phyloP scores from a whole-genome alignment of 1,140 invertebrate genomes.

The Platorchestia sp. region DNA sequence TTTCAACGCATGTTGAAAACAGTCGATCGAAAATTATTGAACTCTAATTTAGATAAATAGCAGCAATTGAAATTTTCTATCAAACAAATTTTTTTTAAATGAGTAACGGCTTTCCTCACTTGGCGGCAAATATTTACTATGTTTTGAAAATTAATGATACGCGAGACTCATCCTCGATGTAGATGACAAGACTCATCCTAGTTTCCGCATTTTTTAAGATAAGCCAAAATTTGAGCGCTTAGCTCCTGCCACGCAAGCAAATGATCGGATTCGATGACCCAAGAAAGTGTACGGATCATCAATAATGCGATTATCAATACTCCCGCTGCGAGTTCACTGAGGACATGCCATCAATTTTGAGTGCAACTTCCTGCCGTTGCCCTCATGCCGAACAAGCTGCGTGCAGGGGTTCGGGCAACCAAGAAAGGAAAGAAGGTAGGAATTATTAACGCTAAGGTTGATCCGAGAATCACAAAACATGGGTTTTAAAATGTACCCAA shows the following conservation, averaged over 20 bases:
- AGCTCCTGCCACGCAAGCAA: neutral
- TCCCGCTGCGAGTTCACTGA: neutral
- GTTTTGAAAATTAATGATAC: too few relatives aligned
- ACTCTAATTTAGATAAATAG: too few relatives aligned
- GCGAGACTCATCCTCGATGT: too few relatives aligned
- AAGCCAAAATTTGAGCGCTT: neutral
- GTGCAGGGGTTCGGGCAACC: neutral
- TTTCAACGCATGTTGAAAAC: too few relatives aligned
- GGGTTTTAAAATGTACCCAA: too few relatives aligned
- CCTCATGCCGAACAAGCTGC: neutral
- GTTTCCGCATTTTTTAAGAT: neutral
- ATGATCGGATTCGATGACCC: neutral
- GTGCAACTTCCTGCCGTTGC: neutral
- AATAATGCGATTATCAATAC: neutral
- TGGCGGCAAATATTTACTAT: too few relatives aligned
- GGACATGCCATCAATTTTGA: neutral
- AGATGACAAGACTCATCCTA: neutral
- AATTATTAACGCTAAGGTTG: too few relatives aligned
- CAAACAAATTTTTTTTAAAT: too few relatives aligned
- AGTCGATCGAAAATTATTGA: too few relatives aligned
- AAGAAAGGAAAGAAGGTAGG: neutral
- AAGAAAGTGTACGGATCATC: neutral
- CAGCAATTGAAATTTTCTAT: too few relatives aligned
- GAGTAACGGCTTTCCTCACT: too few relatives aligned
- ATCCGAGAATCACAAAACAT: too few relatives aligned